phyloP scores from a whole-genome alignment of 2,888 invertebrate genomes.

The Myathropa florea region DNA sequence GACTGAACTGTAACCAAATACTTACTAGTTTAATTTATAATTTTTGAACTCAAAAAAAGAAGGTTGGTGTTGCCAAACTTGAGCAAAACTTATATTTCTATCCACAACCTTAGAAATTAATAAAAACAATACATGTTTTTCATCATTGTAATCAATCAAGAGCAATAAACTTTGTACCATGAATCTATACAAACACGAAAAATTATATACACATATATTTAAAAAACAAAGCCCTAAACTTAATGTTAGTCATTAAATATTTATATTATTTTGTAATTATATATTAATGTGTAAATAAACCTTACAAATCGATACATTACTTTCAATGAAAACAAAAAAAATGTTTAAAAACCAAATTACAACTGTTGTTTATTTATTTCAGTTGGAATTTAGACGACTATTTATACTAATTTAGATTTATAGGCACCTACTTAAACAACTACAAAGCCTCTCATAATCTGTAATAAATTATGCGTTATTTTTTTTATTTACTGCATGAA shows the following conservation, averaged over 20 bases:
- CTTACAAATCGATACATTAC: constrained; percentile 18
- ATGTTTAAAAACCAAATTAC: constrained; percentile 14
- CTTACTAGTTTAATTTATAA: constrained; percentile 63
- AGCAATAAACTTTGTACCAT: constrained; percentile 71
- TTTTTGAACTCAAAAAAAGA: constrained; percentile 13
- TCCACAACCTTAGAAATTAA: not conserved
- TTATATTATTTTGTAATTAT: constrained; percentile 68
- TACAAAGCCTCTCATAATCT: not conserved
- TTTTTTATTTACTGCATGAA: no score
- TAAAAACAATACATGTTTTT: constrained; percentile 37
- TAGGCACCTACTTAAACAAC: not conserved
- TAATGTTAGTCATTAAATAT: constrained; percentile 60
- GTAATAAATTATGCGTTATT: not conserved
- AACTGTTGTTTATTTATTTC: constrained; percentile 20
- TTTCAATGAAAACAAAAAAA: constrained; percentile 5
- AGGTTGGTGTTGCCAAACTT: constrained; percentile 35
- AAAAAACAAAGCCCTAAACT: constrained; percentile 23
- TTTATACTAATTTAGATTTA: not conserved
- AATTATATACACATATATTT: constrained; percentile 5
- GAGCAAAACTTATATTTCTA: constrained; percentile 1
- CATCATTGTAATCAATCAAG: constrained; percentile 57
- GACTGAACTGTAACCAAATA: constrained; percentile 70
- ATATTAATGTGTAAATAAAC: constrained; percentile 65
- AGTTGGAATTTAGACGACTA: not conserved
- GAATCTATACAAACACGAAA: constrained; percentile 52